Percentiles rank a stretch among this genome's conserved stretches.
Conservation (phyloP, 2,797 vertebrate genomes). For the Myotis planiceps region DNA sequence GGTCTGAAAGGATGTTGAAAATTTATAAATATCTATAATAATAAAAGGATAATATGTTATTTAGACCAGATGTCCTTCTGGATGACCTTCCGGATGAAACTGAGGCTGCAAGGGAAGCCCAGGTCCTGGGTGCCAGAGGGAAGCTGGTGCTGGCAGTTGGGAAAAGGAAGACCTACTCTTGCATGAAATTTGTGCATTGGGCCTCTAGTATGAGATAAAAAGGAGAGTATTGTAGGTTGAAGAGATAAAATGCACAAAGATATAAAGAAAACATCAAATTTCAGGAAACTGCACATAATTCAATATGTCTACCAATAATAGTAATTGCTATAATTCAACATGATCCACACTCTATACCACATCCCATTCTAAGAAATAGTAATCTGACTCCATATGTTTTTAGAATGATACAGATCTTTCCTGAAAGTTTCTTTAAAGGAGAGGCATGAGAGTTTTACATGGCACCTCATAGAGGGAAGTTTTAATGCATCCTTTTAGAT, state of each 20-base stretch:
- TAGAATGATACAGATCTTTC: background rate
- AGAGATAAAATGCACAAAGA: background rate
- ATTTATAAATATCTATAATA: background rate
- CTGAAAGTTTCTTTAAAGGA: background rate
- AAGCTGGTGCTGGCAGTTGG: too few relatives aligned
- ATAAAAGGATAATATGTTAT: too few relatives aligned
- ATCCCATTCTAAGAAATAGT: background rate
- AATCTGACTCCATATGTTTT: background rate
- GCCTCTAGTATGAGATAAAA: background rate
- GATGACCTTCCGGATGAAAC: too few relatives aligned
- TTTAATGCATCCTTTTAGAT: background rate
- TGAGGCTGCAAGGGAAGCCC: too few relatives aligned
- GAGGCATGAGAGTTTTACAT: background rate
- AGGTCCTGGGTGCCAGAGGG: too few relatives aligned
- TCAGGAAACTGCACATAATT: background rate
- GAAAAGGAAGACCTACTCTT: too few relatives aligned
- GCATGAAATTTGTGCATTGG: too few relatives aligned
- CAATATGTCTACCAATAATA: background rate
- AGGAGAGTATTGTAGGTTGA: background rate
- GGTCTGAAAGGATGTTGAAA: background rate
- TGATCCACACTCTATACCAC: background rate
- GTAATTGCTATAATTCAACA: background rate
- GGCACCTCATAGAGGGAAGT: background rate
- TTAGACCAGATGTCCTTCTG: too few relatives aligned
- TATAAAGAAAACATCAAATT: background rate